phyloP scores from a whole-genome alignment of 2,113 vertebrate genomes.

The Elanoides forficatus region DNA sequence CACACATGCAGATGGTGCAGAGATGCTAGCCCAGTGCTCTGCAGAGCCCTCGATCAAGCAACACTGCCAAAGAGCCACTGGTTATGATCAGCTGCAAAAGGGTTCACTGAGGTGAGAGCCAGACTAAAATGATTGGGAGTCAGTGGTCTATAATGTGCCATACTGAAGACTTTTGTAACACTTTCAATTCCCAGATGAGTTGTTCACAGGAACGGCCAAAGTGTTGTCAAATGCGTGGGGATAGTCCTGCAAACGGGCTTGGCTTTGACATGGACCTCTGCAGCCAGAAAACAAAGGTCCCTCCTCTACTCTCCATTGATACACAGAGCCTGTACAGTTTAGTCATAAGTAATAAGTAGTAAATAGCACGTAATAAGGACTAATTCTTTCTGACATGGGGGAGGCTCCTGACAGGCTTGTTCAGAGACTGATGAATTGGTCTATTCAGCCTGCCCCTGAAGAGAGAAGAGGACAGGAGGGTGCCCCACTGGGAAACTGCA shows the following conservation, averaged over 20 bases:
- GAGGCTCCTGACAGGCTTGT: neutral
- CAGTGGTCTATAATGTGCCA: neutral
- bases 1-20: neutral
- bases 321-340: neutral
- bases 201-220: neutral
- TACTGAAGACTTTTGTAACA: neutral
- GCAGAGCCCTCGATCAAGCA: neutral
- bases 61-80: neutral
- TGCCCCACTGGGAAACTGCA: neutral
- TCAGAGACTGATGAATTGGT: neutral
- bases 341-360: neutral
- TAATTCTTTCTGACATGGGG: neutral
- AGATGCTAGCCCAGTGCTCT: neutral
- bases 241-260: neutral
- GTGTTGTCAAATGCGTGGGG: neutral
- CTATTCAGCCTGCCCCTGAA: neutral
- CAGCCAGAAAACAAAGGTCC: neutral
- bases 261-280: neutral
- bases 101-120: neutral
- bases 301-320: neutral
- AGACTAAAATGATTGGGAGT: neutral
- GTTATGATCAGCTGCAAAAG: neutral
- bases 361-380: neutral
- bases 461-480: neutral
- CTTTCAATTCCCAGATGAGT: neutral